phyloP scores from a whole-genome alignment of 2,888 invertebrate species.

The Priapulus caudatus region DNA sequence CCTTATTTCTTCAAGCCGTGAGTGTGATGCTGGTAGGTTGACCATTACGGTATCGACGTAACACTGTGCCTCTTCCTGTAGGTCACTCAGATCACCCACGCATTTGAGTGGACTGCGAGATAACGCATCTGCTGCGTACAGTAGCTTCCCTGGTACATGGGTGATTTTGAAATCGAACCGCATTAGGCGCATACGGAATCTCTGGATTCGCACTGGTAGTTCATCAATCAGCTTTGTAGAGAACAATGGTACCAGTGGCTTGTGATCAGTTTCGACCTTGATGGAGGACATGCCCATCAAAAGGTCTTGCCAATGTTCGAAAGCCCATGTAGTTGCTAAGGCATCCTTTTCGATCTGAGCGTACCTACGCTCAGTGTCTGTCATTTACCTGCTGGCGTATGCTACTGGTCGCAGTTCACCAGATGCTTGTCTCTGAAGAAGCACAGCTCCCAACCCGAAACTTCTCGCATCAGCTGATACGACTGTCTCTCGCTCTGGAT shows the following conservation, averaged over 20 bases:
- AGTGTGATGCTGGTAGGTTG: no score
- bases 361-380: conserved; percentile 29
- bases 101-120: conserved; percentile 18
- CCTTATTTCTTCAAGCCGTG: no score
- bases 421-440: conserved; percentile 25
- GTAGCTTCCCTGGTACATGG: conserved; percentile 29
- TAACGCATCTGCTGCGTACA: conserved; percentile 28
- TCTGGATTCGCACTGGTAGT: conserved; percentile 32
- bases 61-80: no score
- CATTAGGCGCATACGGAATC: conserved; percentile 30
- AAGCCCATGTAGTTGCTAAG: conserved; percentile 24
- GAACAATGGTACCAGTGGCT: conserved; percentile 31
- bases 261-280: conserved; percentile 35
- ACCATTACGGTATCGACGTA: no score
- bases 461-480: no score
- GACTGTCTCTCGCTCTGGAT: conserved; percentile 25
- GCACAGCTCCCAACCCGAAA: conserved; percentile 32
- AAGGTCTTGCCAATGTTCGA: no score
- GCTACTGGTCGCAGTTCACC: conserved; percentile 27
- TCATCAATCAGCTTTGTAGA: conserved; percentile 31
- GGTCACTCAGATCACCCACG: no score
- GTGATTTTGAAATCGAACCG: conserved; percentile 25
- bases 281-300: no score
- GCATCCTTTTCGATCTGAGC: conserved; percentile 37
- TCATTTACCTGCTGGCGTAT: conserved; percentile 31